Base-by-base conservation (phyloP, 1,140 invertebrate species). In the Leguminivora glycinivorella region DNA sequence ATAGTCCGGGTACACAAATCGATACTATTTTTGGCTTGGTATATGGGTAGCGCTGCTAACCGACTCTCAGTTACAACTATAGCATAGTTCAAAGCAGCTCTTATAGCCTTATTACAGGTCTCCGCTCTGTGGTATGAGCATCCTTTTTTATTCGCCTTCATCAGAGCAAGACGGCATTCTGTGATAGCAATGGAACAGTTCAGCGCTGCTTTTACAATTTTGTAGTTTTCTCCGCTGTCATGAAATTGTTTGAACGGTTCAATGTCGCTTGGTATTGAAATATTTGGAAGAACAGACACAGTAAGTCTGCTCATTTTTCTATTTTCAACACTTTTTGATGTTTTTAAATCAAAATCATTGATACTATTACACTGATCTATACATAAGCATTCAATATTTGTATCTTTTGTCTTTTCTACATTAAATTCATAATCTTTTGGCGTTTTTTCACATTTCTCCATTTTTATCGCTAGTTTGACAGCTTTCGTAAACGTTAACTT, bases 71-170 rank as follows among this genome's bases (percentile, higher is more conserved):
- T 34, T 4, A 26, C n/a, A 3, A 17, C 25, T 7, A 31, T 22
- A 31, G 58, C 58, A 63, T 29, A 34, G n/a, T 63, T 31, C 17
- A 63, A n/a, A n/a, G 26, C 25, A 2, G 58, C 58, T 4, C 17
- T 63, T 24, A 63, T 17, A 0, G 26, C 47, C 22, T 17, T 52
- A 22, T 52, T 52, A 3, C 19, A 52, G 2, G 47, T 10, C 10
- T 52, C 47, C n/a, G 47, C 19, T 22, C 7, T 52, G 47, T 52
- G 7, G n/a, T 22, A 9, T 1, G 5, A n/a, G 40, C n/a, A 22
- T 22, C n/a, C n/a, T 60, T 14, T 10, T 60, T 60, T 60, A 60
- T n/a, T 17, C 19, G 58, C 58, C 25, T 63, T 12, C 17, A 43
- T 17, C 40, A 63, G 6, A 29, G 26, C 29, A 1, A 31, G 25